These are phyloP conservation scores for Momotus momota DNA, from an alignment of 2,797 vertebrate species.

Conservation along the genomic window DNA sequence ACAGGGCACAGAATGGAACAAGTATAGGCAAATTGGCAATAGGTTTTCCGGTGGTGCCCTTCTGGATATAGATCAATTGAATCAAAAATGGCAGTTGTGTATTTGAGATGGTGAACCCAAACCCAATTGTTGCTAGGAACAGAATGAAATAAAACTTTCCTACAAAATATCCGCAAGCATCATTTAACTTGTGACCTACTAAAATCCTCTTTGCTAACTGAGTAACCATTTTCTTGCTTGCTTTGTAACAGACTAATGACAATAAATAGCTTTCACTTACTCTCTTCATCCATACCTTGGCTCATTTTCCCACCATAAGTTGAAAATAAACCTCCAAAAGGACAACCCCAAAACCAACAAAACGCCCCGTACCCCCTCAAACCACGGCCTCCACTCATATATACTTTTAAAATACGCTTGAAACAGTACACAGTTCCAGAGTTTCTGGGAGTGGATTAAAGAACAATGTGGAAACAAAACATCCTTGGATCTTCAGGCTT, in stretches of 20 bases:
- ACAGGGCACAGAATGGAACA: not conserved
- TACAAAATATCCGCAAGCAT: conserved; percentile 21
- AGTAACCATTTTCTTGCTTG: conserved; percentile 38
- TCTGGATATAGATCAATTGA: not conserved
- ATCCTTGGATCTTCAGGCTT: not conserved
- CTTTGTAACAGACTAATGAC: conserved; percentile 38
- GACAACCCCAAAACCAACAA: not conserved
- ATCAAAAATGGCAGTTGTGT: not conserved
- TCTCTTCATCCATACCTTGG: not conserved
- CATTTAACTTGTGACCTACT: conserved; percentile 42
- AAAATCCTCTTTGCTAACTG: conserved; percentile 41
- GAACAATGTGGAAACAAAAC: not conserved
- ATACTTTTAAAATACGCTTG: not conserved
- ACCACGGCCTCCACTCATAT: not conserved
- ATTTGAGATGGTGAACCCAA: not conserved
- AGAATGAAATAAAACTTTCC: not conserved
- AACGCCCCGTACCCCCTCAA: not conserved
- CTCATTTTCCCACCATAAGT: not conserved
- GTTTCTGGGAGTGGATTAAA: not conserved
- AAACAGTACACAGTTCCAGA: not conserved
- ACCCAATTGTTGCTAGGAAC: not conserved
- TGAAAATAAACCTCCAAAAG: not conserved
- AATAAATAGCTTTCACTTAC: conserved; percentile 25
- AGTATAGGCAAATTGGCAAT: not conserved
- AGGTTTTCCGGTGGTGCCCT: not conserved